Conservation (phyloP, 2,113 vertebrate species). For the Corythaixoides concolor region DNA sequence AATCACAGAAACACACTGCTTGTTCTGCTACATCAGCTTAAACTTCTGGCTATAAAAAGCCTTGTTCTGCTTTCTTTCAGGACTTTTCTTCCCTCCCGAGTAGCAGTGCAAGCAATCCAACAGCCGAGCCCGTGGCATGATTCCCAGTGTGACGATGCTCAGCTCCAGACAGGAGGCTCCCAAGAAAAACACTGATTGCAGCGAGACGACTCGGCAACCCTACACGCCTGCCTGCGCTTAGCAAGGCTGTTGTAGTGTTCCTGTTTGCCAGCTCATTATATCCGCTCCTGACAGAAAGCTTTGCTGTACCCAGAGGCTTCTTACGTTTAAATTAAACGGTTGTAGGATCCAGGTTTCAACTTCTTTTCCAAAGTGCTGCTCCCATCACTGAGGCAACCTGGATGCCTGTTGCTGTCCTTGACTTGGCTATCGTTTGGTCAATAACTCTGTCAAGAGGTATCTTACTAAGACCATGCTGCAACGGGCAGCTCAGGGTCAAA, state of each 20-base stretch:
- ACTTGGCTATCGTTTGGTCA: not conserved
- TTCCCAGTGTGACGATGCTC: not conserved
- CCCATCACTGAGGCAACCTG: not conserved
- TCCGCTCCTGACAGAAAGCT: not conserved
- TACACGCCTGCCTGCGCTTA: not conserved
- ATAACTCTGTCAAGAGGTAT: not conserved
- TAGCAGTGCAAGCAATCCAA: not conserved
- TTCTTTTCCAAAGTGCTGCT: not conserved
- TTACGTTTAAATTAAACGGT: not conserved
- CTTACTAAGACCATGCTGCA: not conserved
- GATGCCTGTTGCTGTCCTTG: not conserved
- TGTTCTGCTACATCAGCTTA: not conserved
- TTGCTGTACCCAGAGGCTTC: not conserved
- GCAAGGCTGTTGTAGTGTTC: not conserved
- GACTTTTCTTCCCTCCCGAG: not conserved
- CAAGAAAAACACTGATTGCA: not conserved
- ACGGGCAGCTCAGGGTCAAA: not conserved
- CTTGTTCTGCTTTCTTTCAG: not conserved
- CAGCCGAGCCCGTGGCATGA: not conserved
- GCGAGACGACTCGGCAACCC: not conserved
- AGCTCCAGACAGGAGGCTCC: conserved; percentile 1
- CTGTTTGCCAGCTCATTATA: not conserved
- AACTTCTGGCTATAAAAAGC: not conserved
- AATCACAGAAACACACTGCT: not conserved
- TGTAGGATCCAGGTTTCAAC: not conserved